Base-by-base conservation (phyloP, 2,113 vertebrate genomes). In the Azemiops feae region DNA sequence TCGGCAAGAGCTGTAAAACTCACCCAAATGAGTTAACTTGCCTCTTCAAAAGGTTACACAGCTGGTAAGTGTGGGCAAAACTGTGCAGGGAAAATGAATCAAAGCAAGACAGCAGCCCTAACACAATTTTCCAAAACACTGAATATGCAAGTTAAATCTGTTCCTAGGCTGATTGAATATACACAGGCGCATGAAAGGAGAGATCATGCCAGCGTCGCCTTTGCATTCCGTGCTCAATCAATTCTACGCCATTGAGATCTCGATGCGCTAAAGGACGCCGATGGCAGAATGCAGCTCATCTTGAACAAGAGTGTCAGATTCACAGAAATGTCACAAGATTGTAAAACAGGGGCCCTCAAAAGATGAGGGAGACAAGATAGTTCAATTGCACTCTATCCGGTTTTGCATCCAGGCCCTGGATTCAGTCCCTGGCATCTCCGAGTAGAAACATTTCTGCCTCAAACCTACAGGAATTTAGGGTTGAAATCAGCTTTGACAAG, bases 41-140 rank as follows among this genome's bases (percentile, higher is more conserved):
- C 96, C 96, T 95, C 95, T 96, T 94, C 95, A 95, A 96, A 95
- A 91, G 85, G 57, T 96, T 95, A 95, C 96, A 95, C 96, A 96
- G 96, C 96, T 97, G 96, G 95, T 96, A 96, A 85, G 95, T 95
- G 95, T 55, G 92, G 95, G 18, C 96, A 96, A 96, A 96, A 97
- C 96, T 95, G 91, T 93, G 92, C 95, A 96, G 95, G 92, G 96
- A 95, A 96, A 96, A 93, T 81, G 58, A 93, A 92, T 89, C 92
- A 47, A 92, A 95, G 97, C 93, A 95, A 95, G 96, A 96, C 92
- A 60, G 96, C 96, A 96, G 95, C 96, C 96, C 96, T 74, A 92
- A 95, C 95, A 95, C 96, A 96, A 93, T 96, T 96, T 96, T 97
- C 96, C 96, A 95, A 89, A 97, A 93, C 95, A 95, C 64, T 95